Evolutionary conservation across 2,113 vertebrate genomes (phyloP), one percentile per base, ranked within the genome.

Genomic region (Phylloscopus trochiloides): DNA sequence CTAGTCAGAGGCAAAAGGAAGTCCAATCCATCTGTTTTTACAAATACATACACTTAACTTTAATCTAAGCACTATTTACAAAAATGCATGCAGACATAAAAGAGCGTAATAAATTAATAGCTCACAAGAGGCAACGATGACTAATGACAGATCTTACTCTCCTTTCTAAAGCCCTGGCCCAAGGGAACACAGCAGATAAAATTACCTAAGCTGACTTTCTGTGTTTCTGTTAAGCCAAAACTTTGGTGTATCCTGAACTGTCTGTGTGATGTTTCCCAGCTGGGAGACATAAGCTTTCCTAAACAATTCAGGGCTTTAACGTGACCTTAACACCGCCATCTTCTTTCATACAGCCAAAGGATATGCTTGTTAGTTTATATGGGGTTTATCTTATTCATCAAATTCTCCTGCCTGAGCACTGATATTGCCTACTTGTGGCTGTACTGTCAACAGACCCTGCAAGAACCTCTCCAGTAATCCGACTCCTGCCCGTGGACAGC

Each of bases 241-340:
- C 66, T 91, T 77, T 68, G 80, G 88, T 95, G 71, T 88, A 94
- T 92, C 93, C 90, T 94, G 81, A 93, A 88, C 96, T 96, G 96
- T 79, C 92, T 93, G 91, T 93, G 57, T 97, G 97, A 97, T 93
- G 75, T 77, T 92, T 92, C 90, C 88, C 97, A 98, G 97, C 97
- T 97, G 97, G 96, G 75, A 86, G 92, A 97, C 80, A 91, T 88
- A 94, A 83, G 78, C 68, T 96, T 94, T 93, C 96, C 93, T 95
- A 97, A 97, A 97, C 95, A 97, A 81, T 83, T 86, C 82, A 74
- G 80, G 62, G 79, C 90, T 95, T 79, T 68, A 86, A 83, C 1
- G 1, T 91, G 94, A 94, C 97, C 96, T 94, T 94, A 70, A 68
- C 91, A 22, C 70, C 54, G 0, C 93, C 96, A 82, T 86, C 86